phyloP scores from a whole-genome alignment of 1,140 invertebrate species.

The Scylla paramamosain region DNA sequence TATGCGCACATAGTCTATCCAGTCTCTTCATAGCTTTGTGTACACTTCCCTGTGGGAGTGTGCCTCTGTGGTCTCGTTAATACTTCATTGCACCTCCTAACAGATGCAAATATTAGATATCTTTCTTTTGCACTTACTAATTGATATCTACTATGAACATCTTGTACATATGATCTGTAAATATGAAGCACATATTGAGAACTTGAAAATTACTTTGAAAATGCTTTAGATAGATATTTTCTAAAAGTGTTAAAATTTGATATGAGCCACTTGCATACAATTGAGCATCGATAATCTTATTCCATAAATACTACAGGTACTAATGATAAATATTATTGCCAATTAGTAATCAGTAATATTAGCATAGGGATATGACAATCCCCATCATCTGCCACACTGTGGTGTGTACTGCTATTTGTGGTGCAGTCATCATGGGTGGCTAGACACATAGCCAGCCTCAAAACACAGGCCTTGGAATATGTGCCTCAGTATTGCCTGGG shows the following conservation, averaged over 20 bases:
- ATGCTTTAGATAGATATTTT: not conserved
- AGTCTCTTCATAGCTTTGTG: slow-evolving; percentile 63
- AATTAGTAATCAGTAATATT: too few relatives aligned
- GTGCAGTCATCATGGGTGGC: too few relatives aligned
- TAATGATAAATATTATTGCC: not conserved
- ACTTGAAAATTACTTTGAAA: slow-evolving; percentile 12
- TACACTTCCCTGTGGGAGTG: slow-evolving; percentile 61
- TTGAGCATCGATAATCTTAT: not conserved
- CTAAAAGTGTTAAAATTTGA: too few relatives aligned
- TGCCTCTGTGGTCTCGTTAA: slow-evolving; percentile 60
- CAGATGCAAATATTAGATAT: slow-evolving; percentile 46
- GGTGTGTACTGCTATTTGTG: too few relatives aligned
- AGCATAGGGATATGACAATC: too few relatives aligned
- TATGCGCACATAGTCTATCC: slow-evolving; percentile 67
- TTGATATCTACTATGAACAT: slow-evolving; percentile 26
- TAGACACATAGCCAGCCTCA: too few relatives aligned
- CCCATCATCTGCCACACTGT: too few relatives aligned
- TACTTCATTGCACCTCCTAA: slow-evolving; percentile 10
- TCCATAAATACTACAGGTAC: not conserved
- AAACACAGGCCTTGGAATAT: too few relatives aligned
- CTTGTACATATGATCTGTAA: slow-evolving; percentile 30
- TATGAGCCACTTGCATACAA: not conserved
- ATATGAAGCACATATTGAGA: slow-evolving; percentile 31
- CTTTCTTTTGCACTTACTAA: slow-evolving; percentile 13
- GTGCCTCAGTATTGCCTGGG: too few relatives aligned